Percentiles rank a stretch among this genome's conserved stretches.
phyloP scores from a whole-genome alignment of 30 jellyfish, hydroid and myxozoan genomes.

The Turritopsis dohrnii region DNA sequence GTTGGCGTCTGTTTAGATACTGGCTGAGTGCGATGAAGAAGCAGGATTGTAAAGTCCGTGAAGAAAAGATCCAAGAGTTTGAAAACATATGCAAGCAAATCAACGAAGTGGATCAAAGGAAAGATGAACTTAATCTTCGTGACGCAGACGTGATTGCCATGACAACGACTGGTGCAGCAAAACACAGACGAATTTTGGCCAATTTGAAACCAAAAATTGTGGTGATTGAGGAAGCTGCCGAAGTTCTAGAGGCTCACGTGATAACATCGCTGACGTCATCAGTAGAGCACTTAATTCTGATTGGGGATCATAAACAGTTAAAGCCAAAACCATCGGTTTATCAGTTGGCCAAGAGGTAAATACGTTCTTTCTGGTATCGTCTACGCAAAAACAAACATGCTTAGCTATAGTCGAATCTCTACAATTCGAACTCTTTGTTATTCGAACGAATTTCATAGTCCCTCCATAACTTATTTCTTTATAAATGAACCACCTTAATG shows the following conservation, averaged over 20 bases:
- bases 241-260: slow-evolving; percentile 84
- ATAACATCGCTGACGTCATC: slow-evolving; percentile 39
- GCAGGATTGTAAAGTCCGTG: neutral
- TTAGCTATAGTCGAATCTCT: too few species aligned
- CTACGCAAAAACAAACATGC: too few species aligned
- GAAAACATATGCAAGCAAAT: slow-evolving; percentile 44
- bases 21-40: slow-evolving; percentile 16
- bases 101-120: slow-evolving; percentile 33
- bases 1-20: slow-evolving; percentile 59
- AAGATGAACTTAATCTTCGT: slow-evolving; percentile 36
- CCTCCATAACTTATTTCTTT: too few species aligned
- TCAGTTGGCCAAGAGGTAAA: slow-evolving; percentile 41
- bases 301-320: slow-evolving; percentile 89
- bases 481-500: too few species aligned
- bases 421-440: too few species aligned
- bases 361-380: neutral
- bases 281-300: slow-evolving; percentile 54
- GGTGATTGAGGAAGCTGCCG: slow-evolving; percentile 92
- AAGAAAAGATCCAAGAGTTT: slow-evolving; percentile 21
- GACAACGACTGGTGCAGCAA: slow-evolving; percentile 86
- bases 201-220: slow-evolving; percentile 47
- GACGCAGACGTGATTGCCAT: slow-evolving; percentile 52
- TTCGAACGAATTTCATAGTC: too few species aligned
- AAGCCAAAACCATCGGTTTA: slow-evolving; percentile 58
- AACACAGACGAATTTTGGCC: slow-evolving; percentile 20